A percentile compares a stretch with the other conserved stretches of the same genome.
phyloP scores from a whole-genome alignment of 2,888 invertebrate genomes.

The Lithophane semibrunnea region DNA sequence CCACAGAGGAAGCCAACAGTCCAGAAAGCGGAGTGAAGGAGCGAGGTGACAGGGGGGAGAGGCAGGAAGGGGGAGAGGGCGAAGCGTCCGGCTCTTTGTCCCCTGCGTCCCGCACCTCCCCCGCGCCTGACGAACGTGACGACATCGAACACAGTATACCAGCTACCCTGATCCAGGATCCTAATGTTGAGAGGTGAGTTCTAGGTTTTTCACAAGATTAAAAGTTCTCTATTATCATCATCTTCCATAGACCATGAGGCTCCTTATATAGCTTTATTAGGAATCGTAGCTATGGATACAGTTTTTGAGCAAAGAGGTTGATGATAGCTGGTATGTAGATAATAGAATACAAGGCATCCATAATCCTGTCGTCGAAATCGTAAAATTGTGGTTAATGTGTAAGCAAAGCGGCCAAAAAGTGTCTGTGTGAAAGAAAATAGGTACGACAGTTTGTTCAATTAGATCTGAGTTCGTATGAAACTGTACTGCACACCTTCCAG shows the following conservation, averaged over 20 bases:
- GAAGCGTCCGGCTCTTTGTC: conserved; percentile 87
- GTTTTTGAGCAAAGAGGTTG: neutral
- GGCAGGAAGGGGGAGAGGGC: conserved; percentile 86
- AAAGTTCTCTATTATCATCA: neutral
- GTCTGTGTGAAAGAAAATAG: neutral
- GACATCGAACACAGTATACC: conserved; percentile 91
- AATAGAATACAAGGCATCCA: neutral
- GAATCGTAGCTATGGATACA: neutral
- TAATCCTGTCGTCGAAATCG: neutral
- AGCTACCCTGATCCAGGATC: conserved; percentile 89
- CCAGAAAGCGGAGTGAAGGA: conserved; percentile 91
- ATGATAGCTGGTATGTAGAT: neutral
- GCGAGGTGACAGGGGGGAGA: conserved; percentile 84
- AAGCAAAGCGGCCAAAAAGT: too few relatives aligned
- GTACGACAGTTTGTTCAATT: neutral
- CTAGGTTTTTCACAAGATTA: neutral
- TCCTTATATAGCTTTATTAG: too few relatives aligned
- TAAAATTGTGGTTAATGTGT: neutral
- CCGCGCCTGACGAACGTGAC: conserved; percentile 84
- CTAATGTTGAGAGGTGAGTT: conserved; percentile 86
- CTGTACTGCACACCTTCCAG: neutral
- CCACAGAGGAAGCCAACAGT: conserved; percentile 91
- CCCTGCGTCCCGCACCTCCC: conserved; percentile 80
- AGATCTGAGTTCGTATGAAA: neutral
- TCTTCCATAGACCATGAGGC: neutral